Percentiles rank a stretch among this genome's conserved stretches.
These are phyloP conservation scores for Anaspis maculata DNA, from an alignment of 2,888 invertebrate species.

Conservation along the genomic window DNA sequence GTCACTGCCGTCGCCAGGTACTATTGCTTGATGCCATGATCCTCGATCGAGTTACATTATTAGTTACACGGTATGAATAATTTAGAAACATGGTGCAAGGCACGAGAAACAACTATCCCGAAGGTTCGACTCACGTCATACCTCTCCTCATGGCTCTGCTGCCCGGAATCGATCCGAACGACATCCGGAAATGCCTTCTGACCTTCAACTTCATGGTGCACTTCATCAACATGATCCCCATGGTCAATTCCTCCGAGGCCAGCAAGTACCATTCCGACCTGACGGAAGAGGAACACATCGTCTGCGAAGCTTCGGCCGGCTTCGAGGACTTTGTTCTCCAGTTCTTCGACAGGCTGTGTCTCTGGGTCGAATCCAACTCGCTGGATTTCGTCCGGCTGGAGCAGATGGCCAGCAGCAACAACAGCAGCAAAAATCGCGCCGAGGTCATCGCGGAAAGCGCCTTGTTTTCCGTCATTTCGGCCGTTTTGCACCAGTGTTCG, in stretches of 20 bases:
- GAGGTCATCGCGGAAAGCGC: slow-evolving; percentile 67
- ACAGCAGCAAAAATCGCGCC: slow-evolving; percentile 55
- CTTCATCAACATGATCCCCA: slow-evolving; percentile 68
- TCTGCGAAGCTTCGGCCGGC: slow-evolving; percentile 74
- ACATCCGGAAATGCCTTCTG: slow-evolving; percentile 64
- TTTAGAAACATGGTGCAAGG: slow-evolving; percentile 42
- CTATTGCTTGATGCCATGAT: too few relatives aligned
- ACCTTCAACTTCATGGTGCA: slow-evolving; percentile 73
- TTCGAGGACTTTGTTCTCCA: slow-evolving; percentile 85
- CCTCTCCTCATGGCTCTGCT: slow-evolving; percentile 71
- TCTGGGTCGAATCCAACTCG: slow-evolving; percentile 62
- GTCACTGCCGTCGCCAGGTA: slow-evolving; percentile 59
- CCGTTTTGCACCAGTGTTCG: slow-evolving; percentile 66
- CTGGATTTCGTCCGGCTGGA: slow-evolving; percentile 61
- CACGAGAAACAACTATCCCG: slow-evolving; percentile 51
- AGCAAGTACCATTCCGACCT: slow-evolving; percentile 57
- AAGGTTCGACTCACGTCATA: slow-evolving; percentile 73
- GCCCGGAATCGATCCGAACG: slow-evolving; percentile 88
- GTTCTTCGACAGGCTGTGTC: slow-evolving; percentile 70
- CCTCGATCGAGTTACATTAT: too few relatives aligned
- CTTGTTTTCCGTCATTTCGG: slow-evolving; percentile 56
- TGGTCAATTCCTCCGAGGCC: slow-evolving; percentile 78
- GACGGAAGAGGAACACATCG: slow-evolving; percentile 65
- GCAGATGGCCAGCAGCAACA: slow-evolving; percentile 45
- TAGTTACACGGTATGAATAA: too few relatives aligned